These are phyloP conservation scores for Aphis gossypii DNA, from an alignment of 1,140 invertebrate species.

Conservation along the genomic window DNA sequence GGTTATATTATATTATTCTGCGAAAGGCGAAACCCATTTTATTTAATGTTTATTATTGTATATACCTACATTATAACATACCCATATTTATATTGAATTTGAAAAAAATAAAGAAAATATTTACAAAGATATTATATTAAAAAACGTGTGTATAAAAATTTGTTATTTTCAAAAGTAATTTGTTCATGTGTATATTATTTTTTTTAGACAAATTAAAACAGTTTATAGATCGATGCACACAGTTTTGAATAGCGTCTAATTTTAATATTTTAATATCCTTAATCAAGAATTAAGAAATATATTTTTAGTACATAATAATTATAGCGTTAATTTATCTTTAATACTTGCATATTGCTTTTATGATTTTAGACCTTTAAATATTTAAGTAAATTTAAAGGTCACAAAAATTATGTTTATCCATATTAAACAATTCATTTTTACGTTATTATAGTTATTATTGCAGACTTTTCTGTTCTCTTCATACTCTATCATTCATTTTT, in stretches of 20 bases:
- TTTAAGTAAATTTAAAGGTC: neutral
- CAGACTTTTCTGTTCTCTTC: neutral
- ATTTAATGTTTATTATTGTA: constrained; percentile 1
- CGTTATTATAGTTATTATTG: neutral
- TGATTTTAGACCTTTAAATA: neutral
- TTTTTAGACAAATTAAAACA: neutral
- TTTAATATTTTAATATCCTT: neutral
- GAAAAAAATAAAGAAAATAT: neutral
- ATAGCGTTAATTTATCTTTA: neutral
- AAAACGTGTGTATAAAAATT: neutral
- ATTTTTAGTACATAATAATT: neutral
- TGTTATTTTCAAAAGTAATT: neutral
- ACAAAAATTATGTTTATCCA: neutral
- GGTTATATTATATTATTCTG: neutral
- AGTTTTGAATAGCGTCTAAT: neutral
- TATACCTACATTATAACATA: neutral
- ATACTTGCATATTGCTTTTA: neutral
- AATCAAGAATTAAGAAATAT: neutral
- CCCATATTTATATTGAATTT: neutral
- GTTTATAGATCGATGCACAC: neutral
- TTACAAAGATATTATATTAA: neutral
- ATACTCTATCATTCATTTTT: neutral
- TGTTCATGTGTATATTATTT: neutral
- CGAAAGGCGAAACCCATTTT: neutral
- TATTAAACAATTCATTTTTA: neutral